Evolutionary conservation across 2,888 invertebrate species (phyloP).

Genomic region (Chrysolina americana): DNA sequence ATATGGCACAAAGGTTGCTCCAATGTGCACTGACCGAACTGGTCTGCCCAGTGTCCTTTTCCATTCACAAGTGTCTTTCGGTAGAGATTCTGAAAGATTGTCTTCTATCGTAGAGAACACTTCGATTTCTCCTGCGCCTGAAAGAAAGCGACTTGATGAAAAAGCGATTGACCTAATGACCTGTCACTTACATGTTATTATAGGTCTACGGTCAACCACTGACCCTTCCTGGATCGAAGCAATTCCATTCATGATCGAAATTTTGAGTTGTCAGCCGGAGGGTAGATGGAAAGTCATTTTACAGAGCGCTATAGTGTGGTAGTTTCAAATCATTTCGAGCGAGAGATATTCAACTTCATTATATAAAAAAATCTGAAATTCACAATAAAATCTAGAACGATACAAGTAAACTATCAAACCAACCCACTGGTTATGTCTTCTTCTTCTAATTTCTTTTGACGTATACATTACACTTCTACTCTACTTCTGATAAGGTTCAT

Average conservation of each 20-base stretch:
- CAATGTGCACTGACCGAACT: slow-evolving; percentile 86
- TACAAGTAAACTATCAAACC: not conserved
- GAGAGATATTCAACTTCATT: slow-evolving; percentile 8
- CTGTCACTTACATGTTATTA: slow-evolving; percentile 79
- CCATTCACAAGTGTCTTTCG: slow-evolving; percentile 93
- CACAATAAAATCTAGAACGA: not conserved
- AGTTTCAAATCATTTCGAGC: slow-evolving; percentile 10
- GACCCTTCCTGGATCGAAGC: slow-evolving; percentile 72
- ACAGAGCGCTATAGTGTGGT: not conserved
- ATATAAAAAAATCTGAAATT: not conserved
- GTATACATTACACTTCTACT: not conserved
- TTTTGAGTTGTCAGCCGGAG: slow-evolving; percentile 59
- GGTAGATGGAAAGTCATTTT: slow-evolving; percentile 61
- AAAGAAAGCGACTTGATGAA: slow-evolving; percentile 33
- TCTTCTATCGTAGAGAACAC: slow-evolving; percentile 88
- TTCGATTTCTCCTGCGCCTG: slow-evolving; percentile 85
- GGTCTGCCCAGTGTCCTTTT: slow-evolving; percentile 90
- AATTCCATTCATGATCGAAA: slow-evolving; percentile 75
- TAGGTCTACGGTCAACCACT: slow-evolving; percentile 80
- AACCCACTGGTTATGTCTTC: not conserved
- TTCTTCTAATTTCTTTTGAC: not conserved
- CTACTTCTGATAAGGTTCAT: not conserved
- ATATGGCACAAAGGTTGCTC: slow-evolving; percentile 86
- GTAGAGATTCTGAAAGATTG: slow-evolving; percentile 83
- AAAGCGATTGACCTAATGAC: not conserved